A percentile compares a stretch with the other conserved stretches of the same genome.
Conservation (phyloP, 1,140 invertebrate species). For the Drosophila hydei region DNA sequence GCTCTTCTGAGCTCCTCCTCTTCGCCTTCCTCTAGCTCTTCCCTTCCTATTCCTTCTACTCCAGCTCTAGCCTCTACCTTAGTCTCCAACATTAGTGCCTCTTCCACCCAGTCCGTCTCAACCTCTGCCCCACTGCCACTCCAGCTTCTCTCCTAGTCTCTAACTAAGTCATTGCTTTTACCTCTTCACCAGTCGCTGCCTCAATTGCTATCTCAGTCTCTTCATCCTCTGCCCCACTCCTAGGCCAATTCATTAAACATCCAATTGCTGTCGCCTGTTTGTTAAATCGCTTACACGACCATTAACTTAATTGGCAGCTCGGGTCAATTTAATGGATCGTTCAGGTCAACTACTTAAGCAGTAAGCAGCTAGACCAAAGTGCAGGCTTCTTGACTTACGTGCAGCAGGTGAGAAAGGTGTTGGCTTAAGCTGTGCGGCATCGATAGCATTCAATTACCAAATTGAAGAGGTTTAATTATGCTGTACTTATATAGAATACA, state of each 20-base stretch:
- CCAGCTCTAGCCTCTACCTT: too few relatives aligned
- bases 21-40: too few relatives aligned
- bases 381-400: background rate
- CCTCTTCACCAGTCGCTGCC: background rate
- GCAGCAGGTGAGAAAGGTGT: background rate
- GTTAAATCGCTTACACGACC: constrained; percentile 56
- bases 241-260: constrained; percentile 70
- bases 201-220: background rate
- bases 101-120: too few relatives aligned
- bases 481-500: too few relatives aligned
- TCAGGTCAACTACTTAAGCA: constrained; percentile 23
- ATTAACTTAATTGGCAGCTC: constrained; percentile 70
- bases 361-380: background rate
- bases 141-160: too few relatives aligned
- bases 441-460: too few relatives aligned
- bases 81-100: too few relatives aligned
- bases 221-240: background rate
- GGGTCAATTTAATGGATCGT: constrained; percentile 46
- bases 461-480: background rate
- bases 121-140: too few relatives aligned
- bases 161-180: too few relatives aligned
- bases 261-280: constrained; percentile 78
- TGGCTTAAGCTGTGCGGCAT: too few relatives aligned
- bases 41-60: too few relatives aligned
- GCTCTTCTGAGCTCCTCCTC: too few relatives aligned